phyloP scores from a whole-genome alignment of 2,113 vertebrate genomes.

The Chlorodrepanis virens region DNA sequence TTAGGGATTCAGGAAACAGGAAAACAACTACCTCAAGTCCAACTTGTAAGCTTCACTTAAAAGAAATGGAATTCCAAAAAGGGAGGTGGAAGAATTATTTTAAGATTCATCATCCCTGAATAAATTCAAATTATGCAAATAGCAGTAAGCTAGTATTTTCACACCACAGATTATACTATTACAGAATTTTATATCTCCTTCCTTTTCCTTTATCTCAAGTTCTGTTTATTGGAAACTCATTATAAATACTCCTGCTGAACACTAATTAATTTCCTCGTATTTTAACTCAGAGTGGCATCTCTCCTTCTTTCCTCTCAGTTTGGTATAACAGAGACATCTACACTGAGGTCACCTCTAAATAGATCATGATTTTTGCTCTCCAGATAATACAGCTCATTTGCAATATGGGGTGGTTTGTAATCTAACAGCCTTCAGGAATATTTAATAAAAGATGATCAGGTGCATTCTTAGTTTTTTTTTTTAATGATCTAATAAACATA shows the following conservation, averaged over 20 bases:
- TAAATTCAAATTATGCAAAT: background rate
- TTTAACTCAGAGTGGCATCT: background rate
- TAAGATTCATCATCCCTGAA: background rate
- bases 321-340: background rate
- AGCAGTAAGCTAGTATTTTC: background rate
- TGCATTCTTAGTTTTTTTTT: background rate
- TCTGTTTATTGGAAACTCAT: background rate
- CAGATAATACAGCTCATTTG: background rate
- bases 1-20: background rate
- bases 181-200: background rate
- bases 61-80: background rate
- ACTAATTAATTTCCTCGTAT: background rate
- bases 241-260: background rate
- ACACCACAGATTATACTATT: background rate
- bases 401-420: background rate
- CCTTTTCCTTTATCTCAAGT: background rate
- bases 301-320: background rate
- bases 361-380: background rate
- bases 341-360: background rate
- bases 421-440: background rate
- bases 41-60: background rate
- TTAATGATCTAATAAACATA: background rate
- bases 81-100: background rate
- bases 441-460: background rate
- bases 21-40: background rate